Conservation (phyloP, 2,797 vertebrate genomes). For the Naso thynnoides region DNA sequence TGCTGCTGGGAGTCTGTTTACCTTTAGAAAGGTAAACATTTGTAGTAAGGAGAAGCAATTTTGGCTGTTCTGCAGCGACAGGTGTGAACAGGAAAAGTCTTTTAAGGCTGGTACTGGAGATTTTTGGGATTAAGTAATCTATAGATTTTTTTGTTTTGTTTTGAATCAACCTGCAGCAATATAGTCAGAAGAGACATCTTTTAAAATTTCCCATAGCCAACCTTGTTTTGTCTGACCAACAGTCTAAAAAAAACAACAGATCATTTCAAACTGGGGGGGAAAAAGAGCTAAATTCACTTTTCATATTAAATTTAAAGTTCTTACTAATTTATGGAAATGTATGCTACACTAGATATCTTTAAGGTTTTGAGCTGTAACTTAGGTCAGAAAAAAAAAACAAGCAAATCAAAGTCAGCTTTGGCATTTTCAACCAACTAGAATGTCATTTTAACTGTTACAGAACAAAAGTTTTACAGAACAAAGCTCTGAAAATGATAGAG, state of each 20-base stretch:
- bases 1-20: background rate
- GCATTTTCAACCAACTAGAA: background rate
- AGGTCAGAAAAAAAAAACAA: background rate
- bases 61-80: background rate
- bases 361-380: too few relatives aligned
- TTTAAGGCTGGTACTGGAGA: background rate
- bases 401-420: background rate
- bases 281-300: too few relatives aligned
- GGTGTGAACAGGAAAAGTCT: background rate
- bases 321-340: too few relatives aligned
- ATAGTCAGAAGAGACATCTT: background rate
- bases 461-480: too few relatives aligned
- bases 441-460: background rate
- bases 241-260: too few relatives aligned
- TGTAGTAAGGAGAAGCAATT: slow-evolving; percentile 6
- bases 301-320: too few relatives aligned
- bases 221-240: background rate
- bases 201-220: background rate
- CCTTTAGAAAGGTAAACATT: slow-evolving; percentile 14
- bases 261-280: too few relatives aligned
- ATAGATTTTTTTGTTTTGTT: too few relatives aligned
- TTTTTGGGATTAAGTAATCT: too few relatives aligned
- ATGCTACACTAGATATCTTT: too few relatives aligned
- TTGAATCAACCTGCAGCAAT: too few relatives aligned
- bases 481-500: too few relatives aligned